Base-by-base conservation (phyloP, 2,888 invertebrate species). In the Papilio demoleus region DNA sequence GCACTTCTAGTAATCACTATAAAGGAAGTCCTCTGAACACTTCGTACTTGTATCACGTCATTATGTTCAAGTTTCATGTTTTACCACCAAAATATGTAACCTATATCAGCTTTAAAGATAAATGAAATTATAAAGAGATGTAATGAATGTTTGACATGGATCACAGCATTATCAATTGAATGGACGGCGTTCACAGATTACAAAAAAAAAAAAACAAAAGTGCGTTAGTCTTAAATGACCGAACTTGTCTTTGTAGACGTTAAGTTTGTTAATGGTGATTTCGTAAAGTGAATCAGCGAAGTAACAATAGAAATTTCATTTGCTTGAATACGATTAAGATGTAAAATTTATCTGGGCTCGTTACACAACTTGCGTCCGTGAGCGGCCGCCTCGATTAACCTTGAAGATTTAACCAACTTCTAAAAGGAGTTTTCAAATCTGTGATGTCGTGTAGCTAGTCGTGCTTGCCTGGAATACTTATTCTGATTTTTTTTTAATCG, bases 301-400 rank as follows among this genome's bases (percentile, higher is more conserved):
- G 42, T 56, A 47, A 67, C 67, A 67, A 67, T 62, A 56, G n/a
- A 56, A 67, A 62, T 22, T 64, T 38, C 66, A 50, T 60, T 66
- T 60, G 61, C 60, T 67, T 67, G 67, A 67, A 67, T 67, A 67
- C 67, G 60, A 61, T 61, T 67, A 61, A 67, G 61, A 58, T 45
- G 58, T 45, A 45, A 58, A 65, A 58, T 36, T 56, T 59, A 58
- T 45, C 31, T 45, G 31, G 22, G 34, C 34, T 42, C 9, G 24
- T 67, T 67, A 40, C 50, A 61, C 50, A 67, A 53, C 14, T 24
- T 31, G 31, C 50, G 24, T 17, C 53, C 50, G 50, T 27, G 53
- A 56, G 17, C 17, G 31, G 53, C 31, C 17, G n/a, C 4, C 27
- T 31, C 31, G 31, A 56, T 53, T 50, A 27, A 53, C 27, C 27